Conservation (phyloP, 2,797 vertebrate species). For the Tokudaia tokunoshimensis region DNA sequence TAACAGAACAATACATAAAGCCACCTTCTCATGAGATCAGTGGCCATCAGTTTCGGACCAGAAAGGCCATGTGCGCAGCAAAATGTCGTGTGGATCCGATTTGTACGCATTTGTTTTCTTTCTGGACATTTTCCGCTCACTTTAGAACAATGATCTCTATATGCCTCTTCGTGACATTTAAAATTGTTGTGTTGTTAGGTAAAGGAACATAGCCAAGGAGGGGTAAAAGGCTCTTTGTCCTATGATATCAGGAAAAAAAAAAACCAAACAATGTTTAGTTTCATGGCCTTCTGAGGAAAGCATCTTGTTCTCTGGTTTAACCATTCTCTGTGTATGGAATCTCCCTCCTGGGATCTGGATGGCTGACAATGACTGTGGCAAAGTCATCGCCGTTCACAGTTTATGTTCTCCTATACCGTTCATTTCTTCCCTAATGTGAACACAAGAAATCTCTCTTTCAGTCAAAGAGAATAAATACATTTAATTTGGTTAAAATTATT, state of each 20-base stretch:
- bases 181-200: slow-evolving; percentile 33
- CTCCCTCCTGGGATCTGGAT: not conserved
- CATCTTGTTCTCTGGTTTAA: not conserved
- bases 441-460: not conserved
- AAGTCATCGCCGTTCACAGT: not conserved
- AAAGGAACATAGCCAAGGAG: not conserved
- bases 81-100: not conserved
- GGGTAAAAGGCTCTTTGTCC: not conserved
- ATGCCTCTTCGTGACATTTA: not conserved
- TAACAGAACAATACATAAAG: slow-evolving; percentile 60
- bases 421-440: not conserved
- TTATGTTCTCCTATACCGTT: not conserved
- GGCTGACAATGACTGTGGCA: not conserved
- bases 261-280: not conserved
- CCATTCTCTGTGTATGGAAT: too few species aligned
- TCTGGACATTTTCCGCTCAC: slow-evolving; percentile 1
- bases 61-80: slow-evolving; percentile 36
- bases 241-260: not conserved
- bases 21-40: slow-evolving; percentile 44
- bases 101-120: slow-evolving; percentile 15
- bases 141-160: slow-evolving; percentile 26
- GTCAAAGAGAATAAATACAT: not conserved
- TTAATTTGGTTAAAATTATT: slow-evolving; percentile 1
- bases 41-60: not conserved
- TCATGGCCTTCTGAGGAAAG: not conserved